phyloP scores from a whole-genome alignment of 92 coral and sea anemone species.

The Phymanthus crucifer region DNA sequence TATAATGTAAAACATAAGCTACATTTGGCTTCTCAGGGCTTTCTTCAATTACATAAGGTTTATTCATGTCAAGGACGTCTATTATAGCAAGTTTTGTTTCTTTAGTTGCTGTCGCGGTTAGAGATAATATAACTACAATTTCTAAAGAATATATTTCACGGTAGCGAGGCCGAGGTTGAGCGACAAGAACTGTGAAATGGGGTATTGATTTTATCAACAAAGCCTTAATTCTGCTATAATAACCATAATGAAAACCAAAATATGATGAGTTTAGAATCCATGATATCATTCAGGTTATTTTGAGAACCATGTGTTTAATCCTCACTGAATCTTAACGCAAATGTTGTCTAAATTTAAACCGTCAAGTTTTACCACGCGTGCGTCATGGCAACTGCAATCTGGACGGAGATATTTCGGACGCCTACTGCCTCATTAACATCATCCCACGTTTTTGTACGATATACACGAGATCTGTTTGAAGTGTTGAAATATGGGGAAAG shows the following conservation, averaged over 20 bases:
- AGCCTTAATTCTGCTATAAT: not conserved
- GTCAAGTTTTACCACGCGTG: not conserved
- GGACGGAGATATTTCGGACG: not conserved
- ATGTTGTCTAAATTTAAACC: conserved; percentile 17
- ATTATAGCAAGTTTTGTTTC: too few relatives aligned
- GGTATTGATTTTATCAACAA: not conserved
- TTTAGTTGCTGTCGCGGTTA: too few relatives aligned
- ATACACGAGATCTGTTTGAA: not conserved
- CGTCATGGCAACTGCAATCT: conserved; percentile 1
- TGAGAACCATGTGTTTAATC: not conserved
- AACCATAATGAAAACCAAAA: not conserved
- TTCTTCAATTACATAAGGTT: too few relatives aligned
- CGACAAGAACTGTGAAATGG: too few relatives aligned
- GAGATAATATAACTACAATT: too few relatives aligned
- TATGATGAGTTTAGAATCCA: not conserved
- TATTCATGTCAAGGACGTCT: too few relatives aligned
- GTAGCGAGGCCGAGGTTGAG: too few relatives aligned
- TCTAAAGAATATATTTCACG: too few relatives aligned
- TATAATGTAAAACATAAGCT: too few relatives aligned
- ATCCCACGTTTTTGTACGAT: not conserved
- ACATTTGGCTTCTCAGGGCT: too few relatives aligned
- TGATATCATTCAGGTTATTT: not conserved
- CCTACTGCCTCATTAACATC: not conserved
- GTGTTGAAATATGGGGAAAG: not conserved
- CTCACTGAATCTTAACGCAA: not conserved